phyloP scores from a whole-genome alignment of 2,113 vertebrate genomes.

The Pseudopodoces humilis region DNA sequence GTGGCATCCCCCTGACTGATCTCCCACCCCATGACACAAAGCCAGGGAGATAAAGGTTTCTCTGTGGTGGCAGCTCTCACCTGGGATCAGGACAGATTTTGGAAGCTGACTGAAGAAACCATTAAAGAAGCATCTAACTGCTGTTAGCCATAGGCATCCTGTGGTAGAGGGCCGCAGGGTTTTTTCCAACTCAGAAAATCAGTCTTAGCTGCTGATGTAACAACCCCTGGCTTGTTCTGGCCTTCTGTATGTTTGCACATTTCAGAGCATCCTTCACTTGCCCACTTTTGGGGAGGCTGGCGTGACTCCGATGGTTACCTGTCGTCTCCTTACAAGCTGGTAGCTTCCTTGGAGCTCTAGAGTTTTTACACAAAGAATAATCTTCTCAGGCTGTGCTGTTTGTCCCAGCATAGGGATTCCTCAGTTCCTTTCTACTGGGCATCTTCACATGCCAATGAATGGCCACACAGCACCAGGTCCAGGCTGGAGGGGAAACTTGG shows the following conservation, averaged over 20 bases:
- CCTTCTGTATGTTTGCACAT: neutral
- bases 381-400: fast-evolving
- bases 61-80: neutral
- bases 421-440: neutral
- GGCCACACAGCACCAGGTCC: neutral
- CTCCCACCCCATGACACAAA: fast-evolving
- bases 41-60: neutral
- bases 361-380: neutral
- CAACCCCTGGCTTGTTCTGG: neutral
- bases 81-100: neutral
- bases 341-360: neutral
- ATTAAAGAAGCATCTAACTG: neutral
- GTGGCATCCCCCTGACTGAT: neutral
- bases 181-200: neutral
- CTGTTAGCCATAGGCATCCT: neutral
- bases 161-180: neutral
- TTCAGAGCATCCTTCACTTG: neutral
- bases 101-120: neutral
- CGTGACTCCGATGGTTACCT: fast-evolving
- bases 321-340: neutral
- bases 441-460: neutral
- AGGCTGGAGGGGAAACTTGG: neutral
- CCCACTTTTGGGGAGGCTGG: neutral
- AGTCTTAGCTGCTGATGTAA: neutral
- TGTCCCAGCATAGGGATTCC: neutral